These are phyloP conservation scores for Drosophila mettleri DNA, from an alignment of 2,888 invertebrate genomes.

Conservation along the genomic window DNA sequence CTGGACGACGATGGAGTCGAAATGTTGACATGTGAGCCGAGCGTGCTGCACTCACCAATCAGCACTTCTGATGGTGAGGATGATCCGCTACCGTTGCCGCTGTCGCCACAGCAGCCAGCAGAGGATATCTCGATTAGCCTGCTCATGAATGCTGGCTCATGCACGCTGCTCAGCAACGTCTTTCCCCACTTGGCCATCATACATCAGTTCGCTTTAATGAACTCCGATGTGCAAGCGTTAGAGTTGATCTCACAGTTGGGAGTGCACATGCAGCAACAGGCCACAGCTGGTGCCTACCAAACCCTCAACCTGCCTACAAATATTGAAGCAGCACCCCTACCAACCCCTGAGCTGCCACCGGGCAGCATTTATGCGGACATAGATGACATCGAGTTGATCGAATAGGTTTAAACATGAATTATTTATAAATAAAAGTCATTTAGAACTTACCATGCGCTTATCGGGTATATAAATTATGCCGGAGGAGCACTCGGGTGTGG, in stretches of 20 bases:
- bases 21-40: slow-evolving; percentile 62
- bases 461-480: slow-evolving; percentile 74
- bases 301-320: slow-evolving; percentile 65
- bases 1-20: slow-evolving; percentile 59
- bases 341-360: slow-evolving; percentile 50
- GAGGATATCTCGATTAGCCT: slow-evolving; percentile 31
- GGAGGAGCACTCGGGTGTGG: slow-evolving; percentile 75
- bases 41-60: slow-evolving; percentile 51
- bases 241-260: slow-evolving; percentile 81
- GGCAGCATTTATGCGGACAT: slow-evolving; percentile 77
- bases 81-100: slow-evolving; percentile 4
- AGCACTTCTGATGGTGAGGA: slow-evolving; percentile 51
- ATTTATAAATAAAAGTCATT: slow-evolving; percentile 24
- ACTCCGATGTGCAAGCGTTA: slow-evolving; percentile 80
- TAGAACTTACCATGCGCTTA: slow-evolving; percentile 74
- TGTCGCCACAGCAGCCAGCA: not conserved
- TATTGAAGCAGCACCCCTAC: slow-evolving; percentile 14
- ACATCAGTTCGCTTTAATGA: slow-evolving; percentile 81
- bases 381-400: slow-evolving; percentile 82
- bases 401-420: slow-evolving; percentile 52
- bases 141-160: slow-evolving; percentile 60
- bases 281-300: slow-evolving; percentile 75
- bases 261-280: slow-evolving; percentile 82
- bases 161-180: slow-evolving; percentile 70
- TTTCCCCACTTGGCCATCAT: slow-evolving; percentile 82